Conservation (phyloP, 2,113 vertebrate genomes). For the Grammomys surdaster region DNA sequence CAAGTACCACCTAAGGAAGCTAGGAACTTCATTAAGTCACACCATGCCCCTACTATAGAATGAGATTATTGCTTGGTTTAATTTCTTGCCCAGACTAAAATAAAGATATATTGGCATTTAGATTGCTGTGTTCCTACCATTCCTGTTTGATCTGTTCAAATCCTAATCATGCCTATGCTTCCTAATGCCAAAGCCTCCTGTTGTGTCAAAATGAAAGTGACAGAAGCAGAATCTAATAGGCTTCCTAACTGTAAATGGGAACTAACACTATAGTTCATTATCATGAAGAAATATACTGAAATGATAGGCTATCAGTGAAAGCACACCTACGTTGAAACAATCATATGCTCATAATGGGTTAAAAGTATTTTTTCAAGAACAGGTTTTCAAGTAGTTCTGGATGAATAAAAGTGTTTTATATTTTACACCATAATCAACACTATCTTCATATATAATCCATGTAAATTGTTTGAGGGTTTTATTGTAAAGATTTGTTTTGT, state of each 20-base stretch:
- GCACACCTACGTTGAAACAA: background rate
- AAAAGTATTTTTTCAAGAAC: background rate
- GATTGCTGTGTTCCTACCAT: background rate
- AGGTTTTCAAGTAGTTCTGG: background rate
- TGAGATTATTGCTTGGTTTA: background rate
- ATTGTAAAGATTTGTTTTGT: background rate
- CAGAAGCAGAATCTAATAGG: background rate
- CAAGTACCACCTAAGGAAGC: background rate
- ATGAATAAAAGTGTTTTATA: background rate
- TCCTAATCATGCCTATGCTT: background rate
- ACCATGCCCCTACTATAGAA: background rate
- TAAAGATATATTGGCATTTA: background rate
- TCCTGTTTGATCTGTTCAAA: background rate
- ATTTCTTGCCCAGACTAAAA: background rate
- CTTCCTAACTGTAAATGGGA: background rate
- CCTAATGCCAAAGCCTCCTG: background rate
- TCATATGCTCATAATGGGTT: background rate
- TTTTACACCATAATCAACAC: background rate
- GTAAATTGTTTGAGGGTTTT: background rate
- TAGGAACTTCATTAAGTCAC: background rate
- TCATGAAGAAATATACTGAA: background rate
- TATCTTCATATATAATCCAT: background rate
- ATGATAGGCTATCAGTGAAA: background rate
- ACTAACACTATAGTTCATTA: background rate
- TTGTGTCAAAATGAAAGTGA: background rate